Evolutionary conservation across 2,113 vertebrate genomes (phyloP), one percentile per base, ranked within the genome.

Genomic region (Indicator maculatus): DNA sequence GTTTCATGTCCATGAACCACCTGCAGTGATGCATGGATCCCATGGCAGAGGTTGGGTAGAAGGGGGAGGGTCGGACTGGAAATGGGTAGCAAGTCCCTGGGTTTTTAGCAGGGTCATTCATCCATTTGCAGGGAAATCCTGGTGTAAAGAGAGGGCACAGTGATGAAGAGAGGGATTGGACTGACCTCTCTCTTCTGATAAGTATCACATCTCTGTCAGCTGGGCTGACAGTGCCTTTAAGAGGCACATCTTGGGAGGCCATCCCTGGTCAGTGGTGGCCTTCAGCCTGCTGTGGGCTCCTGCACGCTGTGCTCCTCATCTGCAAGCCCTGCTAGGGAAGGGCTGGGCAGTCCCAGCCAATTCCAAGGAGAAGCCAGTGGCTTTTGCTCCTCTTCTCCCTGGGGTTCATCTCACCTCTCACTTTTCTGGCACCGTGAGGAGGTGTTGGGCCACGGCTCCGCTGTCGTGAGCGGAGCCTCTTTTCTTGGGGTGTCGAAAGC

Each of bases 261-360:
- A 16, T 87, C 36, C 39, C 59, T 30, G 65, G 77, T 44, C 38
- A 39, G 27, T 4, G 41, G 11, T 5, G 2, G 30, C 87, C 45
- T 63, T 60, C 73, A 52, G 69, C 64, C 61, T 30, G 50, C 56
- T n/a, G 6, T 23, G 50, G 80, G 23, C 63, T 60, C 20, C 69
- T 52, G n/a, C 2, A 0, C 44, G 59, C 80, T 1, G 0, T 11
- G 36, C 44, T 41, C 38, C 53, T 36, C 1, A 1, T 10, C 65
- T 2, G 0, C 24, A 7, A 0, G 0, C 17, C 16, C 12, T 2
- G 12, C 3, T 0, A 16, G 63, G 28, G 15, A 47, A 30, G 59
- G 13, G 8, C 41, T 1, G 1, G 21, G 10, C 41, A 52, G 38
- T 44, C 84, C 28, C 19, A 6, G 39, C 38, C 50, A 4, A 2